Percentiles rank a stretch among this genome's conserved stretches.
Conservation (phyloP, 2,113 vertebrate species). For the Phrynosoma platyrhinos region DNA sequence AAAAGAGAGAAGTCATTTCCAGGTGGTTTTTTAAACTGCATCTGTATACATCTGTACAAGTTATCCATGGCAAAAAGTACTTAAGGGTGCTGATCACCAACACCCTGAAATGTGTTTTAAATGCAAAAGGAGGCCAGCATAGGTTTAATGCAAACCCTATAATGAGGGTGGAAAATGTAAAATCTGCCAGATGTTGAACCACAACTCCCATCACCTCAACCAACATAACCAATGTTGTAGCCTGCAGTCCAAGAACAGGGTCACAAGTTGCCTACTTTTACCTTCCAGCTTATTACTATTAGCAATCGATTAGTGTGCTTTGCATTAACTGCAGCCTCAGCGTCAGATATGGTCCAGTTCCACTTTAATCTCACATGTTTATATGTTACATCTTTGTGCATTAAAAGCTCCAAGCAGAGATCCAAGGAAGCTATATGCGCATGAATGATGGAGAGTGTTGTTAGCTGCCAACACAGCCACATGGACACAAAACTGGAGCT, state of each 20-base stretch:
- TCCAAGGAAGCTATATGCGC: background rate
- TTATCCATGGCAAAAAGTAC: background rate
- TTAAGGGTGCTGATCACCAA: background rate
- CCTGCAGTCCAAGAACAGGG: no score
- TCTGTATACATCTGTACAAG: background rate
- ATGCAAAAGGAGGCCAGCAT: background rate
- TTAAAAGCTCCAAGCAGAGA: background rate
- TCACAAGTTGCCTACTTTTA: no score
- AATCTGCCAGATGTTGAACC: background rate
- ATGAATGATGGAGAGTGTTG: background rate
- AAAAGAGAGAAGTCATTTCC: background rate
- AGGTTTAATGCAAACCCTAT: background rate
- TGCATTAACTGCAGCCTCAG: background rate
- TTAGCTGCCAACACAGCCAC: background rate
- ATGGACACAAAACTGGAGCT: background rate
- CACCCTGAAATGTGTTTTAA: background rate
- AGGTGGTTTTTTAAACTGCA: background rate
- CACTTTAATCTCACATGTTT: background rate
- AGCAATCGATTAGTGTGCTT: background rate
- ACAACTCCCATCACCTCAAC: background rate
- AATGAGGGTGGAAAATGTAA: background rate
- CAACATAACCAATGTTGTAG: background rate
- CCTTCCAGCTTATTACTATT: no score
- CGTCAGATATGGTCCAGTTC: background rate
- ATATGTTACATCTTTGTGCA: background rate